These are phyloP conservation scores for Campylorhamphus procurvoides DNA, from an alignment of 2,113 vertebrate species.

Conservation along the genomic window DNA sequence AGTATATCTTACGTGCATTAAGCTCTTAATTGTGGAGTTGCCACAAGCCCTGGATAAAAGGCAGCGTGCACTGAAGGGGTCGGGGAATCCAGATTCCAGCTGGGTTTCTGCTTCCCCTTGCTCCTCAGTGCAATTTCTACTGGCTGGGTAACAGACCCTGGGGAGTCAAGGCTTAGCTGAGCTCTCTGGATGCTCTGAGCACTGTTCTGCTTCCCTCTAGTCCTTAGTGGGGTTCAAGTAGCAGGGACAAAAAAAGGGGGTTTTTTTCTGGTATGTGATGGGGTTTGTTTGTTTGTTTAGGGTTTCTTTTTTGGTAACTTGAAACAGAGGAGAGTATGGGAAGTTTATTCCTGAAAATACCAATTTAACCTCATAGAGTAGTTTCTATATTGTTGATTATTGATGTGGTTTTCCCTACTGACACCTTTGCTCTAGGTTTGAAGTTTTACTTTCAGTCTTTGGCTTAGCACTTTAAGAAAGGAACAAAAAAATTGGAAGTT, in stretches of 20 bases:
- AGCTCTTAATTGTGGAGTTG: slow-evolving; percentile 21
- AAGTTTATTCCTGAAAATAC: not conserved
- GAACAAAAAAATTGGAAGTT: not conserved
- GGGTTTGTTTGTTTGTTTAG: accelerated
- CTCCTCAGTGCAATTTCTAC: not conserved
- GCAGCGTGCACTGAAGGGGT: accelerated
- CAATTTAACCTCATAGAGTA: not conserved
- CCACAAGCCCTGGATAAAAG: slow-evolving; percentile 23
- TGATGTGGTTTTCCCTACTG: not conserved
- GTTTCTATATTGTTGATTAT: not conserved
- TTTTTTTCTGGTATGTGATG: not conserved
- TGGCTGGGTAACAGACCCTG: not conserved
- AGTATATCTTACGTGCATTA: slow-evolving; percentile 41
- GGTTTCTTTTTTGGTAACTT: not conserved
- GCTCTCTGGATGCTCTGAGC: not conserved
- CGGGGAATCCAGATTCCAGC: not conserved
- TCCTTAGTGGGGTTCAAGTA: not conserved
- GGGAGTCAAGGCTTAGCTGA: not conserved
- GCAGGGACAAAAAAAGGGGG: not conserved
- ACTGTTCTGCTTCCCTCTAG: not conserved
- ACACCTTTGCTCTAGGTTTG: not conserved
- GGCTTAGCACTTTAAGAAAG: not conserved
- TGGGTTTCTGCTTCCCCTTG: not conserved
- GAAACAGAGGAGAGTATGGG: not conserved
- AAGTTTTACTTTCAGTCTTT: not conserved